Conservation (phyloP, 1,140 invertebrate species). For the Oncopodura yosiiana region DNA sequence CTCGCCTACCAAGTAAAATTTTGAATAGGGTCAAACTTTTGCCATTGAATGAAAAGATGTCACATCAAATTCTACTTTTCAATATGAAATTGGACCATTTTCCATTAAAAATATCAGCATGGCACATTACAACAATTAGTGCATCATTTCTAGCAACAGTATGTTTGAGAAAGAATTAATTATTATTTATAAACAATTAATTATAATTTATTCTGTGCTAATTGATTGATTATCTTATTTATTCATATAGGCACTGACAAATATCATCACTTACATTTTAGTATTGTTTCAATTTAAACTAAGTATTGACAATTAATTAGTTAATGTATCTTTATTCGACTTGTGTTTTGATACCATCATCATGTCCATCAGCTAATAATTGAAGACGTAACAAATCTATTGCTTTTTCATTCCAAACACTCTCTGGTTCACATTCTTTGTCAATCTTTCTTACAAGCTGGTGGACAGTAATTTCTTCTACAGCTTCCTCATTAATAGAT, state of each 20-base stretch:
- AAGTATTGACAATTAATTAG: not conserved
- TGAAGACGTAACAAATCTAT: too few relatives aligned
- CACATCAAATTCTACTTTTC: slow-evolving; percentile 1
- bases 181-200: not conserved
- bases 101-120: slow-evolving; percentile 3
- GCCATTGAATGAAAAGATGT: not conserved
- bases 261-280: slow-evolving; percentile 1
- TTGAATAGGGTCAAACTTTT: not conserved
- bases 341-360: too few relatives aligned
- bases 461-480: too few relatives aligned
- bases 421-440: too few relatives aligned
- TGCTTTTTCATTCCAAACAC: too few relatives aligned
- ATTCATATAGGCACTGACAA: slow-evolving; percentile 7
- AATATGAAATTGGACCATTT: slow-evolving; percentile 11
- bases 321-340: too few relatives aligned
- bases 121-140: slow-evolving; percentile 8
- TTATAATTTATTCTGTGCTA: not conserved
- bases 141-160: slow-evolving; percentile 10
- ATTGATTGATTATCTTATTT: not conserved
- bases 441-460: too few relatives aligned
- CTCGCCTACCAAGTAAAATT: not conserved
- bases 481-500: too few relatives aligned
- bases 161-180: not conserved
- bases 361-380: too few relatives aligned
- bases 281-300: slow-evolving; percentile 11